Base-by-base conservation (phyloP, 2,888 invertebrate species). In the Agrochola circellaris region DNA sequence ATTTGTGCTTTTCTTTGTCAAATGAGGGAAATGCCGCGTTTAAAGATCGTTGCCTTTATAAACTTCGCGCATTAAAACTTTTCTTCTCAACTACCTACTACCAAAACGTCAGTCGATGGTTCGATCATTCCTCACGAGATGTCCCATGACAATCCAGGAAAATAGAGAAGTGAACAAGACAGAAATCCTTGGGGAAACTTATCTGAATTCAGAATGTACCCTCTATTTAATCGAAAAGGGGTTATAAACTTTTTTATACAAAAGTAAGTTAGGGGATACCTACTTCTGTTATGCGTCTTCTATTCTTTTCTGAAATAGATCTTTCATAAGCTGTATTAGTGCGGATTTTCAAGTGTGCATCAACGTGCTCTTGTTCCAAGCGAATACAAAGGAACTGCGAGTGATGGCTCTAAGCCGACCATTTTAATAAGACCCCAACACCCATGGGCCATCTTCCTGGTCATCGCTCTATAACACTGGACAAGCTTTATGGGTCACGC, bases 401-500 rank as follows among this genome's bases (percentile, higher is more conserved):
- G 20, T 68, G 76, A 81, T 78, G 61, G 71, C 45, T 56, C 64
- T 74, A 73, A 82, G 54, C 70, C n/a, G 77, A 13, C 87, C 73
- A 85, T 66, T 82, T 62, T 79, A 77, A 60, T 51, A n/a, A 77
- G 80, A 77, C 80, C 85, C 61, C 42, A 17, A 15, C 45, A 34
- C 56, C 11, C 45, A 78, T 62, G n/a, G n/a, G 1, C 6, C 51
- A 64, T 61, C 60, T 17, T 75, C 60, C 73, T 69, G 65, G 51
- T 34, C 68, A 78, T 23, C 68, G 82, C 65, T 85, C 85, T 72
- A 77, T 65, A 75, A 13, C 23, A 61, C 86, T 89, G 90, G 90
- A 73, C 77, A 74, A 38, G 45, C 65, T 71, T 91, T 90, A 85
- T 92, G 84, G 93, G 93, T 93, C 93, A 91, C 88, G 86, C 87